Percentiles rank a stretch among this genome's conserved stretches.
Evolutionary conservation across 2,888 invertebrate species (phyloP).

Genomic region (Strigamia crassipes): DNA sequence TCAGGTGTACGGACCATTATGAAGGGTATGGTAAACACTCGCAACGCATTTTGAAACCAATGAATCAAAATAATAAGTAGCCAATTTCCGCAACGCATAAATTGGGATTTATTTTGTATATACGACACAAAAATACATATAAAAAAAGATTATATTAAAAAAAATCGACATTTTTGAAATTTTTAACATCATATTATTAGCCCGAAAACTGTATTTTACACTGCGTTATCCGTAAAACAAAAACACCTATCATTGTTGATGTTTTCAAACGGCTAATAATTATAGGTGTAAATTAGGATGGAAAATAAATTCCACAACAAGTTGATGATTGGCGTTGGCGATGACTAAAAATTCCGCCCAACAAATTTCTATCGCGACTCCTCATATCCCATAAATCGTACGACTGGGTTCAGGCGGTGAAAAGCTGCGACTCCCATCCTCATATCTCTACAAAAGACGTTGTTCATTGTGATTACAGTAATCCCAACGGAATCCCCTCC

Average conservation of each 20-base stretch:
- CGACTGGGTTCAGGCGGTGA: conserved; percentile 25
- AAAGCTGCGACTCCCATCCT: conserved; percentile 13
- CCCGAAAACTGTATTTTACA: conserved; percentile 11
- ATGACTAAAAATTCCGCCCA: conserved; percentile 36
- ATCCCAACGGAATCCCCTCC: conserved; percentile 36
- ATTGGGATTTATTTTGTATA: neutral
- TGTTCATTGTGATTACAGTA: conserved; percentile 40
- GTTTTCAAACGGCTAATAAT: conserved; percentile 37
- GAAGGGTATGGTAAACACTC: conserved; percentile 19
- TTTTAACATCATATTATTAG: conserved; percentile 25
- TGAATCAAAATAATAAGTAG: conserved; percentile 39
- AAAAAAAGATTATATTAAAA: no score
- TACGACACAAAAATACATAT: neutral
- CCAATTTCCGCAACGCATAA: neutral
- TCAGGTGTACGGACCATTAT: conserved; percentile 6
- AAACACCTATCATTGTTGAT: conserved; percentile 23
- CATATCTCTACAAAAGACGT: conserved; percentile 30
- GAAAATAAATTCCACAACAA: neutral
- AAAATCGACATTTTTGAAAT: neutral
- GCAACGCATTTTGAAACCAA: conserved; percentile 2
- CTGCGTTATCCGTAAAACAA: neutral
- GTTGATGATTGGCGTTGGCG: conserved; percentile 29
- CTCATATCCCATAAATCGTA: conserved; percentile 35
- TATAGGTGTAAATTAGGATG: conserved; percentile 26
- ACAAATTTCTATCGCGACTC: conserved; percentile 27